Evolutionary conservation across 1,140 invertebrate genomes (phyloP).

Genomic region (Bombus balteatus): DNA sequence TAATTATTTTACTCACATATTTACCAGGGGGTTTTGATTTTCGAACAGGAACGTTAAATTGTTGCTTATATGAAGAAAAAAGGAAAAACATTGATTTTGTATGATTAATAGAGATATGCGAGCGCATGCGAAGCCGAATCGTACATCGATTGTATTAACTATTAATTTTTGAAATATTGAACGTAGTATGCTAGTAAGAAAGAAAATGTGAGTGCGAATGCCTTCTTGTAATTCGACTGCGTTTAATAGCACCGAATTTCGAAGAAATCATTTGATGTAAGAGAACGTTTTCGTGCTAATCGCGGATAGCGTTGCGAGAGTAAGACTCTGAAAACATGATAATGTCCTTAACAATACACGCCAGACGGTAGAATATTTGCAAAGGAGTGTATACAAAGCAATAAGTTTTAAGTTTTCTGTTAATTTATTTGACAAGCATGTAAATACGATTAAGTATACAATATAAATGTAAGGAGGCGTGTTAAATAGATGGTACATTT

Average conservation of each 20-base stretch:
- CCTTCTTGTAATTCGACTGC: slow-evolving; percentile 45
- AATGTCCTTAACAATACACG: slow-evolving; percentile 54
- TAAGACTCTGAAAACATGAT: slow-evolving; percentile 58
- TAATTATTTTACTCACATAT: slow-evolving; percentile 66
- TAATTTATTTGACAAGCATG: slow-evolving; percentile 21
- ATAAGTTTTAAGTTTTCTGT: slow-evolving; percentile 33
- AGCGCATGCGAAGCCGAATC: slow-evolving; percentile 23
- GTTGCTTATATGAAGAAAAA: slow-evolving; percentile 2
- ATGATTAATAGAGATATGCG: slow-evolving; percentile 32
- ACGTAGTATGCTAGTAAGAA: slow-evolving; percentile 31
- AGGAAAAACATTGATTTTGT: slow-evolving; percentile 31
- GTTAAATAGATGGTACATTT: too few species aligned
- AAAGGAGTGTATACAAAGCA: slow-evolving; percentile 22
- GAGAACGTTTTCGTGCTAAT: slow-evolving; percentile 36
- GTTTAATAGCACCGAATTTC: slow-evolving; percentile 45
- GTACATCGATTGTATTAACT: slow-evolving; percentile 49
- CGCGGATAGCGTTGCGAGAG: slow-evolving; percentile 38
- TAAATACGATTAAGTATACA: slow-evolving; percentile 26
- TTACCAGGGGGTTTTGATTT: slow-evolving; percentile 62
- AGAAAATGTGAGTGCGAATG: slow-evolving; percentile 43
- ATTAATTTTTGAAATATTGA: slow-evolving; percentile 39
- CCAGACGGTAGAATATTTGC: slow-evolving; percentile 26
- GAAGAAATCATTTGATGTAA: slow-evolving; percentile 48
- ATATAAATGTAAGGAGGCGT: slow-evolving; percentile 27
- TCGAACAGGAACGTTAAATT: neutral